Conservation (phyloP, 1,140 invertebrate genomes). For the Anagrus nilaparvatae region DNA sequence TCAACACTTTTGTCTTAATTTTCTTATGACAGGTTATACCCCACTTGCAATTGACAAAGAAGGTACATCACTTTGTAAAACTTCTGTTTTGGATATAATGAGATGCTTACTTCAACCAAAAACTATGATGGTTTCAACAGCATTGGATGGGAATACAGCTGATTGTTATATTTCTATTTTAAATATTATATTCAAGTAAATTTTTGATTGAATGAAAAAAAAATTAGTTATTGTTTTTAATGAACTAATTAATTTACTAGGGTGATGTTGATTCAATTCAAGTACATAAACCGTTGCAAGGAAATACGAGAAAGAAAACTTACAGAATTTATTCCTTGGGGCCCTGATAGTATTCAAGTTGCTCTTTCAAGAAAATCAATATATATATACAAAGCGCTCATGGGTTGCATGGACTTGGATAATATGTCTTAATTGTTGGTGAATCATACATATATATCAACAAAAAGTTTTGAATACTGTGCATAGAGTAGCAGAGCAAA, state of each 20-base stretch:
- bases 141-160: slow-evolving; percentile 72
- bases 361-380: slow-evolving; percentile 90
- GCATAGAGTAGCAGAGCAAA: slow-evolving; percentile 64
- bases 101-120: slow-evolving; percentile 89
- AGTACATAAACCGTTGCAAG: slow-evolving; percentile 89
- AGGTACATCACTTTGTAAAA: slow-evolving; percentile 80
- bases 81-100: slow-evolving; percentile 94
- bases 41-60: slow-evolving; percentile 85
- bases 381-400: slow-evolving; percentile 91
- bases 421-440: no score
- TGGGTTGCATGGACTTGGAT: slow-evolving; percentile 90
- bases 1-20: slow-evolving; percentile 92
- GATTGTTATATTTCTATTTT: slow-evolving; percentile 97
- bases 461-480: slow-evolving; percentile 75
- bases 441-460: slow-evolving; percentile 91
- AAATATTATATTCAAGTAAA: slow-evolving; percentile 92
- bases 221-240: slow-evolving; percentile 8
- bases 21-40: slow-evolving; percentile 97
- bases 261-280: slow-evolving; percentile 91
- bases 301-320: slow-evolving; percentile 89
- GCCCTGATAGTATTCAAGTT: slow-evolving; percentile 94
- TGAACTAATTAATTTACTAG: slow-evolving; percentile 41
- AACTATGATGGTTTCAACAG: slow-evolving; percentile 99
- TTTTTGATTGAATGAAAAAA: neutral
- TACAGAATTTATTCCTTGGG: slow-evolving; percentile 96